Base-by-base conservation (phyloP, 2,113 vertebrate genomes). In the Egretta garzetta region DNA sequence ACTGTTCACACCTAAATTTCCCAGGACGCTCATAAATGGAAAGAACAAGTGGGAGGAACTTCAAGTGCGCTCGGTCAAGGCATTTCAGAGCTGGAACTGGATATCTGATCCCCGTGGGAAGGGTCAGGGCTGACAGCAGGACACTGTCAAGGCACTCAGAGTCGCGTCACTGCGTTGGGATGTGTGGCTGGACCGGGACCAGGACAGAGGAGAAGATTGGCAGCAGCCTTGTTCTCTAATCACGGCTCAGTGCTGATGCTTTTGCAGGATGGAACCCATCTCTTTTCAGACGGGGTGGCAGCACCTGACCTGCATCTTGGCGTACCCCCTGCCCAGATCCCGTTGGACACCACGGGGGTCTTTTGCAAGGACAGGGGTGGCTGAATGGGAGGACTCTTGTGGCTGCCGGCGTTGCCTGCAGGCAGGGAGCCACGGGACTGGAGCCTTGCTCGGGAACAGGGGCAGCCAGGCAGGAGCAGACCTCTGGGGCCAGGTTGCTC, bases 31-130 rank as follows among this genome's bases (percentile, higher is more conserved):
- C 22, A 0, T 21, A 33, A 39, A 19, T 81, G 53, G 15, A 1
- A 19, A 24, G 10, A 74, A 33, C 68, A 9, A 30, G 43, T 1
- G 50, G 62, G 30, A 72, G 43, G 67, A 28, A 21, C 75, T 30
- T 5, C 0, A 10, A 16, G 26, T 4, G 45, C 0, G 0, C 59
- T 33, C 1, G 0, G 41, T 33, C 1, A 1, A 53, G 59, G 88
- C 24, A 27, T 32, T 35, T 50, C 24, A 4, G 79, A 45, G 79
- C 62, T 67, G 81, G 7, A 16, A 10, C 4, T 60, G 7, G 0
- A 10, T 1, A 1, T 10, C 50, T 49, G 49, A 6, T 63, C 71
- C 15, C 7, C 1, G 64, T 3, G 7, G 35, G 45, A 59, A 60
- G 58, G 59, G 22, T 59, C 79, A 35, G 59, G 10, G 16, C 66